Conservation (phyloP, 1,140 invertebrate genomes). For the Carcinoscorpius rotundicauda region DNA sequence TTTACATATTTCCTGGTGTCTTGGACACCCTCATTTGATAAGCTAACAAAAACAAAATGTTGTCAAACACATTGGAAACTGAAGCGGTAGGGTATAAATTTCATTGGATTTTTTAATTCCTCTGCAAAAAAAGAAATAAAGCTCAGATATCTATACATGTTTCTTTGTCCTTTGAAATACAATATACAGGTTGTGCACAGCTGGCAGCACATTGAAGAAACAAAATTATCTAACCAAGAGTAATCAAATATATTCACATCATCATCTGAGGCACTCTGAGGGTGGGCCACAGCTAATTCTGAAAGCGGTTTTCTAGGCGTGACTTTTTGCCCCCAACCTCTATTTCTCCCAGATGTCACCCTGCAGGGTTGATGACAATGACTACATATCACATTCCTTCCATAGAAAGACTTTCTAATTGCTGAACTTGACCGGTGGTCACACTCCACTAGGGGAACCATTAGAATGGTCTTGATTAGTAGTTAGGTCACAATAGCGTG, state of each 20-base stretch:
- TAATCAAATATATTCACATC: constrained; percentile 15
- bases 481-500: constrained; percentile 15
- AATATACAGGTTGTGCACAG: too few species aligned
- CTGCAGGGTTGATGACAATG: constrained; percentile 1
- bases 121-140: too few species aligned
- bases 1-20: too few species aligned
- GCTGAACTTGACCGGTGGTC: constrained; percentile 5
- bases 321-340: background rate
- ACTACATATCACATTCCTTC: constrained; percentile 13
- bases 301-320: background rate
- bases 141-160: too few species aligned
- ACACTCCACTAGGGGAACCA: constrained; percentile 13
- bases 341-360: background rate
- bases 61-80: too few species aligned
- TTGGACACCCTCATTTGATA: too few species aligned
- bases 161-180: too few species aligned
- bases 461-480: constrained; percentile 11
- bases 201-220: too few species aligned
- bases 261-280: constrained; percentile 14
- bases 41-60: too few species aligned
- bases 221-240: constrained; percentile 4
- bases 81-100: too few species aligned
- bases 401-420: constrained; percentile 14
- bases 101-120: too few species aligned
- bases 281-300: constrained; percentile 3